Evolutionary conservation across 2,888 invertebrate genomes (phyloP), one percentile per base, ranked within the genome.

Genomic region (Polymixis flavicincta): DNA sequence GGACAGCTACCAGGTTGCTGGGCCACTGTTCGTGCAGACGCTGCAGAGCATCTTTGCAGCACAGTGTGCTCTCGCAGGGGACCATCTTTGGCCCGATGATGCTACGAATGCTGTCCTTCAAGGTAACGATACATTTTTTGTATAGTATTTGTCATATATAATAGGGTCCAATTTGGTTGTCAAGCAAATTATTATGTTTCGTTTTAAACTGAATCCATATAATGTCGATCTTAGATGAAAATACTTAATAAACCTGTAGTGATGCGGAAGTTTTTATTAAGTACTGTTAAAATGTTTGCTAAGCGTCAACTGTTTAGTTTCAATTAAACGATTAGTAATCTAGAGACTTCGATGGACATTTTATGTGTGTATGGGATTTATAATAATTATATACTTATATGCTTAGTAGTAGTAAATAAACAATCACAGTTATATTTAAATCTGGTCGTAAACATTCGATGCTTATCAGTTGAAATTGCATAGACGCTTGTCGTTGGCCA

Each of bases 21-120:
- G 94, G 0, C 91, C 95, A 0, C 80, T 97, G 52, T 97, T 98
- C 90, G 91, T 96, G 0, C 94, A 97, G 19, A 90, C 97, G 0
- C 88, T 98, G 59, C 97, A 97, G 77, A 95, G 97, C 0, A 89
- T 98, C 63, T 89, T 97, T 64, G 91, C 95, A 1, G 97, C 97
- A 0, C 97, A 97, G 87, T 97, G 97, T 86, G 93, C 95, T 0
- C 89, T 95, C 50, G 54, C 55, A 22, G 87, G 88, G 22, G 88
- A 87, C 65, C 88, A 88, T 55, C 77, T 88, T 17, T 97, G 97
- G 95, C 97, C 97, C 0, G 88, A 90, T 11, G 97, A 97, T 84
- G 94, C 92, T 28, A 94, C 89, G 1, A 89, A 92, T 11, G 92
- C 91, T 14, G 90, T 96, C 2, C 55, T 94, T 60, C 22, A 84